These are phyloP conservation scores for Drepana falcataria DNA, from an alignment of 2,888 invertebrate genomes.

Conservation along the genomic window DNA sequence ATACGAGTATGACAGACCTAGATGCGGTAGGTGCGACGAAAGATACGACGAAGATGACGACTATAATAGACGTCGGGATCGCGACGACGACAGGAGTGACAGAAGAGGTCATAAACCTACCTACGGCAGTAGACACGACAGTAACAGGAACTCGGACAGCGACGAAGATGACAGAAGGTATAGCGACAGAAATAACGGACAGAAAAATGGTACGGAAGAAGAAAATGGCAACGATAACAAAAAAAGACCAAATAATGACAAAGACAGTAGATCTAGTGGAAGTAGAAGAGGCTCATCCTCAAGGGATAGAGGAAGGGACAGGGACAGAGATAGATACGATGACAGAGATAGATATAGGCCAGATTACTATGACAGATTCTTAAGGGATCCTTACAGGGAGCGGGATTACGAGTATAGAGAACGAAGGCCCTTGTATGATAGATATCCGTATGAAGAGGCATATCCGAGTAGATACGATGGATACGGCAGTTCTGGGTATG, in stretches of 20 bases:
- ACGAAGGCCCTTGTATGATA: constrained; percentile 51
- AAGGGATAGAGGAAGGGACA: constrained; percentile 41
- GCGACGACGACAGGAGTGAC: constrained; percentile 42
- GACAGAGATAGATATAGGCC: constrained; percentile 65
- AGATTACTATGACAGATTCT: constrained; percentile 63
- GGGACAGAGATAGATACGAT: constrained; percentile 46
- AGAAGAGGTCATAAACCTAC: constrained; percentile 53
- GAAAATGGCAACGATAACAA: constrained; percentile 44
- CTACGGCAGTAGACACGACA: constrained; percentile 48
- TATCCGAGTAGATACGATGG: constrained; percentile 39
- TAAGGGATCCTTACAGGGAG: constrained; percentile 60
- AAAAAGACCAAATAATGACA: constrained; percentile 39
- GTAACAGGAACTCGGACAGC: constrained; percentile 26
- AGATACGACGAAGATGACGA: constrained; percentile 25
- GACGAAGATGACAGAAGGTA: constrained; percentile 34
- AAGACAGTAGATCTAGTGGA: constrained; percentile 35
- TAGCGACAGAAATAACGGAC: constrained; percentile 34
- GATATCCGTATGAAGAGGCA: constrained; percentile 42
- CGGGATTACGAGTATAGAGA: constrained; percentile 49
- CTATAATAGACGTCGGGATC: constrained; percentile 28
- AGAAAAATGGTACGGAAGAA: constrained; percentile 56
- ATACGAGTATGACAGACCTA: constrained; percentile 38
- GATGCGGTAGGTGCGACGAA: constrained; percentile 55
- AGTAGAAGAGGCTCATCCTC: constrained; percentile 42
- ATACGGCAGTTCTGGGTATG: constrained; percentile 35